These are phyloP conservation scores for Arenaria interpres DNA, from an alignment of 2,113 vertebrate genomes.

Conservation along the genomic window DNA sequence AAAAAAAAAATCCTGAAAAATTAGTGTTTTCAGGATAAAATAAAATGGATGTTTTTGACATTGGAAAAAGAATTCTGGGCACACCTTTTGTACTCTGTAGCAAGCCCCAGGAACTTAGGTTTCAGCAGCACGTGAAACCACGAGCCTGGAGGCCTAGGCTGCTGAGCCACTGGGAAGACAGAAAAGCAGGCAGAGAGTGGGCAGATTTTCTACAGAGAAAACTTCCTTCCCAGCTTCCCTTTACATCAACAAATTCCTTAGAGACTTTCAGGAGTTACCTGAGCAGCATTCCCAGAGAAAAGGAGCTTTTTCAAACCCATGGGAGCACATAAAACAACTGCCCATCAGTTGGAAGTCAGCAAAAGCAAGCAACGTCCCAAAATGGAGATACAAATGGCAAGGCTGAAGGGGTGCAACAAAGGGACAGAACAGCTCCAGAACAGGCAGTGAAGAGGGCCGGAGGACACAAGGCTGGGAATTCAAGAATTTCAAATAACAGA, in stretches of 20 bases:
- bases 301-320: not conserved
- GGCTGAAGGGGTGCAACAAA: not conserved
- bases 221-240: not conserved
- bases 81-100: not conserved
- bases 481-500: not conserved
- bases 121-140: not conserved
- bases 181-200: not conserved
- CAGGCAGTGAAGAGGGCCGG: not conserved
- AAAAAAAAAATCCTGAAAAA: not conserved
- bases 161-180: not conserved
- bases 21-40: not conserved
- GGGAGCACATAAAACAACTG: not conserved
- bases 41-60: not conserved
- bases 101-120: not conserved
- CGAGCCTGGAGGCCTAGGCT: not conserved
- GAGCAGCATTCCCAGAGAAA: not conserved
- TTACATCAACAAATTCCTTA: not conserved
- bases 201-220: not conserved
- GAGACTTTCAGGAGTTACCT: not conserved
- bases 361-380: not conserved
- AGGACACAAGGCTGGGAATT: not conserved
- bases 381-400: not conserved
- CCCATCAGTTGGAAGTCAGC: fast-evolving
- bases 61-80: not conserved
- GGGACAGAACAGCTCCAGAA: not conserved